A percentile compares a stretch with the other conserved stretches of the same genome.
Conservation (phyloP, 2,888 invertebrate species). For the Phalera bucephala region DNA sequence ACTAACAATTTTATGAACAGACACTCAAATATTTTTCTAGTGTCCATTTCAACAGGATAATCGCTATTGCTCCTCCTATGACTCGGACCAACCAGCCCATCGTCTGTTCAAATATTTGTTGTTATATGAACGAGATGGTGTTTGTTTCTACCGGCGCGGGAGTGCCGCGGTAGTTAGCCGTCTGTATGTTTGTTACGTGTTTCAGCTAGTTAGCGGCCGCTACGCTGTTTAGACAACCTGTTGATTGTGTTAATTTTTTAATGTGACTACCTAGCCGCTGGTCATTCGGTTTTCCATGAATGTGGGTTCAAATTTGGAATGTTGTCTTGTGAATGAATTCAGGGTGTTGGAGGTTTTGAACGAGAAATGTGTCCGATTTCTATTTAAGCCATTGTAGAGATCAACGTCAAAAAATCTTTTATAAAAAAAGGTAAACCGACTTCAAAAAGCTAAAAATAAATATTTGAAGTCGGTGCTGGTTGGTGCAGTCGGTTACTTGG, state of each 20-base stretch:
- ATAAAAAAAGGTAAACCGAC: too few relatives aligned
- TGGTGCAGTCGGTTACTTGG: too few relatives aligned
- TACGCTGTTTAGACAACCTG: slow-evolving; percentile 8
- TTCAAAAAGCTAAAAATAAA: too few relatives aligned
- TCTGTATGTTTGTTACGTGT: slow-evolving; percentile 41
- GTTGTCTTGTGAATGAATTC: too few relatives aligned
- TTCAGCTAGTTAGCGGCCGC: slow-evolving; percentile 25
- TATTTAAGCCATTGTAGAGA: too few relatives aligned
- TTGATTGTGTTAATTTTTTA: slow-evolving; percentile 25
- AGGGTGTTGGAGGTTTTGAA: too few relatives aligned
- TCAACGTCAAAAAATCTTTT: too few relatives aligned
- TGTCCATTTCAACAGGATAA: too few relatives aligned
- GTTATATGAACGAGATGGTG: slow-evolving; percentile 54
- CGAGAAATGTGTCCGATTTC: too few relatives aligned
- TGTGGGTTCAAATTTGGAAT: not conserved
- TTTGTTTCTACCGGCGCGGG: slow-evolving; percentile 49
- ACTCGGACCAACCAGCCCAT: slow-evolving; percentile 17
- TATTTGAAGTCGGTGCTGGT: too few relatives aligned
- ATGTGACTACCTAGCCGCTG: not conserved
- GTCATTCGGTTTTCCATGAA: not conserved
- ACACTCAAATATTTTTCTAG: too few relatives aligned
- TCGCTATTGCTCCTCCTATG: slow-evolving; percentile 15
- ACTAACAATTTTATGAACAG: too few relatives aligned
- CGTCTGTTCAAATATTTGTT: slow-evolving; percentile 60
- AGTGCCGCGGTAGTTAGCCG: slow-evolving; percentile 35